phyloP scores from a whole-genome alignment of 2,113 vertebrate species.

The Macrotus californicus region DNA sequence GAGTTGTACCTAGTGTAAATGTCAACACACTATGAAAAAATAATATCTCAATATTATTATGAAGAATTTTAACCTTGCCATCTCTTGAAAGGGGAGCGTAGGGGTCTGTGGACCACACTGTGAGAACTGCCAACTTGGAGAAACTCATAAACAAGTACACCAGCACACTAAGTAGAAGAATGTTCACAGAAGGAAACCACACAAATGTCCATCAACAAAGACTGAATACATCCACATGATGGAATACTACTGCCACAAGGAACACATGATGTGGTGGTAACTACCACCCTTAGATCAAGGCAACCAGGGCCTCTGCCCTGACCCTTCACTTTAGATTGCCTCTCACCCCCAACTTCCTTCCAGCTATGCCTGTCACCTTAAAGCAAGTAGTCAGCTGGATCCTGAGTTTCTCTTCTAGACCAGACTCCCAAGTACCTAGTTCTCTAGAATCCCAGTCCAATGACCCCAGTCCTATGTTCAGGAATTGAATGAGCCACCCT shows the following conservation, averaged over 20 bases:
- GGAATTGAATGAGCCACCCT: too few species aligned
- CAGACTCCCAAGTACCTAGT: too few species aligned
- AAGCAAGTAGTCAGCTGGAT: too few species aligned
- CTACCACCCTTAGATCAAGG: background rate
- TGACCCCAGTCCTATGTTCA: too few species aligned
- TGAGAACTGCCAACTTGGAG: background rate
- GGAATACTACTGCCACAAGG: background rate
- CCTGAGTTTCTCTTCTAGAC: too few species aligned
- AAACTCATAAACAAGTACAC: background rate
- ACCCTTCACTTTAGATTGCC: background rate
- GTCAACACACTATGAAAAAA: background rate
- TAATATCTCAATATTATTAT: background rate
- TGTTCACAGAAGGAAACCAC: background rate
- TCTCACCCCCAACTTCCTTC: background rate
- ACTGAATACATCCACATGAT: background rate
- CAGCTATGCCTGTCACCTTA: too few species aligned
- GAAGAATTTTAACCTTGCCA: background rate
- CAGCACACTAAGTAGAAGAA: background rate
- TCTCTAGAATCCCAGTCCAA: too few species aligned
- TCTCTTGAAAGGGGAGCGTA: background rate
- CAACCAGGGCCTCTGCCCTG: background rate
- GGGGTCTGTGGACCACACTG: background rate
- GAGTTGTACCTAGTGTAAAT: background rate
- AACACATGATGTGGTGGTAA: background rate
- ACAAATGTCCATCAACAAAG: too few species aligned